A percentile compares a stretch with the other conserved stretches of the same genome.
Evolutionary conservation across 1,140 invertebrate species (phyloP).

Genomic region (Euglossa dilemma): DNA sequence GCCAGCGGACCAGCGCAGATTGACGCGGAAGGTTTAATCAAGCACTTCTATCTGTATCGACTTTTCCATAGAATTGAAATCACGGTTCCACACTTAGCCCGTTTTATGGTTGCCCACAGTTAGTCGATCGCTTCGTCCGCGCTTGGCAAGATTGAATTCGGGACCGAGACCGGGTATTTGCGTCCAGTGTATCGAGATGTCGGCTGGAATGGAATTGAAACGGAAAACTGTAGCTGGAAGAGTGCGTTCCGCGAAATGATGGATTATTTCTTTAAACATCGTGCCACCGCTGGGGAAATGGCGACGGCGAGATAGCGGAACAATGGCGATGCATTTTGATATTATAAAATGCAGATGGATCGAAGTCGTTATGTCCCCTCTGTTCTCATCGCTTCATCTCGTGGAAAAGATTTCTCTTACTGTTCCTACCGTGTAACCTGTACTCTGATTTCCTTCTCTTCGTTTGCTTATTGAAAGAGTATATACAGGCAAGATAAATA

Average conservation of each 20-base stretch:
- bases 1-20: not conserved
- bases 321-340: not conserved
- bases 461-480: no score
- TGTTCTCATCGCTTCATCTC: not conserved
- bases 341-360: not conserved
- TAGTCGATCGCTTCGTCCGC: not conserved
- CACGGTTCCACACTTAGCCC: not conserved
- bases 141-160: conserved; percentile 26
- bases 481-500: no score
- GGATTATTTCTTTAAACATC: conserved; percentile 28
- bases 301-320: not conserved
- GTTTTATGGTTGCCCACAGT: not conserved
- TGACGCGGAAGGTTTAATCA: not conserved
- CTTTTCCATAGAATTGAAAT: not conserved
- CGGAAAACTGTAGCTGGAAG: conserved; percentile 10
- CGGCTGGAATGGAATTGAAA: conserved; percentile 12
- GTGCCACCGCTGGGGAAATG: not conserved
- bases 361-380: not conserved
- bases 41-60: not conserved
- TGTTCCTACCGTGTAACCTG: not conserved
- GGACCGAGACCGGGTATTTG: conserved; percentile 15
- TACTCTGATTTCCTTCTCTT: no score
- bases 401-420: not conserved
- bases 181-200: not conserved
- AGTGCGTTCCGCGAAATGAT: conserved; percentile 14